These are phyloP conservation scores for Cryptoprocta ferox DNA, from an alignment of 2,797 vertebrate genomes.

Conservation along the genomic window DNA sequence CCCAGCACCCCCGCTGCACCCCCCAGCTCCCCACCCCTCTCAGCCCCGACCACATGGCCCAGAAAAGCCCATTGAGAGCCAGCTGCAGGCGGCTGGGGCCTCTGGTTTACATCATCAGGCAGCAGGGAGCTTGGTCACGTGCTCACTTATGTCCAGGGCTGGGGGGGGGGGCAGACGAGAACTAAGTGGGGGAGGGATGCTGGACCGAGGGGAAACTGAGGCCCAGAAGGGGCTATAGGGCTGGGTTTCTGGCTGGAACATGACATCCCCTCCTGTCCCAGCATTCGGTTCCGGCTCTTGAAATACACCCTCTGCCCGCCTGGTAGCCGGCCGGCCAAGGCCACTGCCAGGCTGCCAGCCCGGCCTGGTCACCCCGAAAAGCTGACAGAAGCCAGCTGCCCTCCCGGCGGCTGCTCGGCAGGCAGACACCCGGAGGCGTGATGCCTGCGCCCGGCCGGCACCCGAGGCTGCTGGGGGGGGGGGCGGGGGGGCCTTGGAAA, in stretches of 20 bases:
- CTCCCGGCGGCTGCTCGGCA: not conserved
- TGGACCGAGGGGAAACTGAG: not conserved
- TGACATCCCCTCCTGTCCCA: not conserved
- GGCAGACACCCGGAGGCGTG: slow-evolving; percentile 41
- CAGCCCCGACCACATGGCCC: not conserved
- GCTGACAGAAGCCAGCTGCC: slow-evolving; percentile 56
- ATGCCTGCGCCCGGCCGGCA: slow-evolving; percentile 28
- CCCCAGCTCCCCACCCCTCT: not conserved
- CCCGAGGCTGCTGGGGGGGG: not conserved
- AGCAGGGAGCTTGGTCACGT: not conserved
- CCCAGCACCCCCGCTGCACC: not conserved
- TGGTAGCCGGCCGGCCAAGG: not conserved
- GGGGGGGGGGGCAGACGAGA: not conserved
- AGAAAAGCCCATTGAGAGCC: not conserved
- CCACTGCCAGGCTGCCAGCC: not conserved
- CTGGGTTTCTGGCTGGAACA: not conserved
- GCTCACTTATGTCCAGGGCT: not conserved
- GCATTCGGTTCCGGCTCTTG: not conserved
- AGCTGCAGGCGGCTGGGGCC: not conserved
- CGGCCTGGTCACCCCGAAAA: not conserved
- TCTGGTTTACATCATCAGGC: not conserved
- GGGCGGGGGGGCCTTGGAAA: not conserved
- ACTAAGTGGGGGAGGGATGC: not conserved
- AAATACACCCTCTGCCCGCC: not conserved
- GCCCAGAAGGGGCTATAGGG: not conserved